Base-by-base conservation (phyloP, 1,140 invertebrate genomes). In the Trichonephila clavata region DNA sequence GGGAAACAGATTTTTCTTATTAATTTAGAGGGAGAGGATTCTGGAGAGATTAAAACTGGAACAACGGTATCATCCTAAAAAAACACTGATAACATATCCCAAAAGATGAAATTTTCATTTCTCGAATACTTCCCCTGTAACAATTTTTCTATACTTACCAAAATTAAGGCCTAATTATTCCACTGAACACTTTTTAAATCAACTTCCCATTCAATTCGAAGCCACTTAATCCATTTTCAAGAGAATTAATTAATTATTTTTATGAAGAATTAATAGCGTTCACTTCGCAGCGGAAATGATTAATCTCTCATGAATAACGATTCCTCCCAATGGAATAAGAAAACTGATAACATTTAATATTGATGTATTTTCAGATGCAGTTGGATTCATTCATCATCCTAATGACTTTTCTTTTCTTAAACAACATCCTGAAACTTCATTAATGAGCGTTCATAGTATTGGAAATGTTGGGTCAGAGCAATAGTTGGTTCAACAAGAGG, bases 271-370 rank as follows among this genome's bases (percentile, higher is more conserved):
- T 65, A 65, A 65, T 65, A 7, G 63, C 63, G 21, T 65, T 65
- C 24, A 13, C 63, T 65, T n/a, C n/a, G 63, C 20, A 65, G n/a
- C 63, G 21, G 20, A 65, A 65, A 65, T 65, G 63, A 65, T 65
- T 65, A 65, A 65, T 65, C 63, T n/a, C 0, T 7, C n/a, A 65
- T 65, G 63, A 65, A 65, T 65, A 65, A 65, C 63, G 63, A 65
- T 65, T 65, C 63, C 21, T n/a, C 63, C 60, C 63, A 65, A n/a
- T n/a, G 63, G 63, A 13, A 65, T 21, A 65, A 8, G 21, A 65
- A 65, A 65, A 65, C 63, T 65, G 63, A 65, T 65, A 65, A 65
- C 63, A 65, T 65, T 65, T 65, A 65, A 65, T 65, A 65, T 65
- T 65, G 63, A 65, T 65, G 63, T 65, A 65, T 65, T 65, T 65